These are phyloP conservation scores for Protobothrops mucrosquamatus DNA, from an alignment of 2,113 vertebrate species.

Conservation along the genomic window DNA sequence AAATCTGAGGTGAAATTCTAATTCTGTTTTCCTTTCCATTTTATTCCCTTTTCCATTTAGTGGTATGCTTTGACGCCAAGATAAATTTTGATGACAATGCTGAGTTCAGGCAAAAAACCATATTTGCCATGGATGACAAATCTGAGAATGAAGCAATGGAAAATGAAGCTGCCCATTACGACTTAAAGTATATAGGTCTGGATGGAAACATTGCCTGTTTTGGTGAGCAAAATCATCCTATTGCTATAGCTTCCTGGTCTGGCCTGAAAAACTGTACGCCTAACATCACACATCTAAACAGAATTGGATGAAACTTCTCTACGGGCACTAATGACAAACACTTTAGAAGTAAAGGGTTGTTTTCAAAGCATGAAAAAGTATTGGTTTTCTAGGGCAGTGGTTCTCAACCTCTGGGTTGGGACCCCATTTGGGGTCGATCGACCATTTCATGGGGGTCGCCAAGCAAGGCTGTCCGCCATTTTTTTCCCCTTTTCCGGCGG, in stretches of 20 bases:
- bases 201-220: conserved; percentile 99
- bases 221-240: conserved; percentile 72
- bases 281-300: background rate
- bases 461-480: too few species aligned
- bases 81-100: conserved; percentile 99
- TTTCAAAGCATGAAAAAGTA: background rate
- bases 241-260: background rate
- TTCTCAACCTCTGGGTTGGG: too few species aligned
- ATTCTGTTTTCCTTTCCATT: conserved; percentile 8
- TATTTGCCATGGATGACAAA: conserved; percentile 96
- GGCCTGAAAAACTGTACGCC: background rate
- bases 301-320: background rate
- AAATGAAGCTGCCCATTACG: conserved; percentile 90
- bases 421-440: too few species aligned
- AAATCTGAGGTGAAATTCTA: background rate
- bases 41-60: conserved; percentile 64
- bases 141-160: conserved; percentile 92
- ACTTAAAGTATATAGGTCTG: conserved; percentile 96
- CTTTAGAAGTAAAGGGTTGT: background rate
- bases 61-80: conserved; percentile 98
- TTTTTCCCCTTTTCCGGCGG: too few species aligned
- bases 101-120: conserved; percentile 94
- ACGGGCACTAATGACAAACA: background rate
- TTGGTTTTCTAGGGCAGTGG: too few species aligned
- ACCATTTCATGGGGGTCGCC: too few species aligned